Base-by-base conservation (phyloP, 23 tunicate genomes). In the Ciona savignyi region DNA sequence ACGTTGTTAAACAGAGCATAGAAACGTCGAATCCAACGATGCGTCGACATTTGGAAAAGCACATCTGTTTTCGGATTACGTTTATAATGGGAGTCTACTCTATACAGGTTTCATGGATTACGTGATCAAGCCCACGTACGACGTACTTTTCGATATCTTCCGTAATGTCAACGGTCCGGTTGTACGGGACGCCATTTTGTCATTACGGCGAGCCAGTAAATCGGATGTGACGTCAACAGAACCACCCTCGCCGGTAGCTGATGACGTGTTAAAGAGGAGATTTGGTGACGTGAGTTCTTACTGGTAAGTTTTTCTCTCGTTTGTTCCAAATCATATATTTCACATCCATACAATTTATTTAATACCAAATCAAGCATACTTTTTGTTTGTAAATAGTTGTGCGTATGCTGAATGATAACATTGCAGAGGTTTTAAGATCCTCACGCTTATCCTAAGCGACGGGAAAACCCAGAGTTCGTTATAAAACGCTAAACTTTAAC, bases 71-170 rank as follows among this genome's bases (percentile, higher is more conserved):
- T n/a, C n/a, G n/a, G n/a, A n/a, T n/a, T 70, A 29, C 0, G 21
- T 70, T 49, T 49, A 49, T 49, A 11, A 11, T 49, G 29, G 11
- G 19, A 9, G n/a, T n/a, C n/a, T 72, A 60, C 23, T 21, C 62
- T 0, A 0, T 72, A 20, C 0, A 80, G 94, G 94, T 68, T 86
- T 86, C 60, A 86, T 86, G n/a, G 77, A 80, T 63, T 86, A 74
- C 63, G 77, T 86, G 56, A 75, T 86, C 71, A 30, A 60, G 24
- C 94, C 94, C 1, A 86, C 94, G 24, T 86, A 68, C 69, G 68
- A 60, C 30, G 60, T 81, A 29, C 64, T 86, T 30, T 72, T 70
- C 72, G 80, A 81, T 30, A 20, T 84, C n/a, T 77, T 70, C 30
- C 27, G 25, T 60, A 61, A 77, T 29, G 82, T 71, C 22, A 85